phyloP scores from a whole-genome alignment of 2,888 invertebrate genomes.

The Eupeodes latifasciatus region DNA sequence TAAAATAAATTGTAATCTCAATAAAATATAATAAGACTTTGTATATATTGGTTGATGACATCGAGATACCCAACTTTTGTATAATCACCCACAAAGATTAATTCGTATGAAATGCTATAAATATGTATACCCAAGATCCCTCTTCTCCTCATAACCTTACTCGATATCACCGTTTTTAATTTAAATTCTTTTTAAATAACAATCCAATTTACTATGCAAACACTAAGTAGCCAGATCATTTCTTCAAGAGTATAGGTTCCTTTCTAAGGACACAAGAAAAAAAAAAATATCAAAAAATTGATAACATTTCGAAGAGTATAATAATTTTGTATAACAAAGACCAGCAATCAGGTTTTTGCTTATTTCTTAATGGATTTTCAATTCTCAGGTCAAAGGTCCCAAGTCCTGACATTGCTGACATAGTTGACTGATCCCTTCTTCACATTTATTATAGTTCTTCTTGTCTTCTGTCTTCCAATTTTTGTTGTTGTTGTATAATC shows the following conservation, averaged over 20 bases:
- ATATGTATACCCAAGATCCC: no score
- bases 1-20: no score
- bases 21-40: no score
- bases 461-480: slow-evolving; percentile 11
- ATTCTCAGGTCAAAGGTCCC: slow-evolving; percentile 71
- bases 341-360: slow-evolving; percentile 63
- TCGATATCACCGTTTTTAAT: slow-evolving; percentile 16
- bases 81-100: no score
- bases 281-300: slow-evolving; percentile 45
- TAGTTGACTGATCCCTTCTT: slow-evolving; percentile 66
- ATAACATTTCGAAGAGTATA: slow-evolving; percentile 41
- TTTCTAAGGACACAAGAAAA: background rate
- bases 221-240: slow-evolving; percentile 58
- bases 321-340: slow-evolving; percentile 38
- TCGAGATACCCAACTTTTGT: no score
- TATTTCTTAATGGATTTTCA: slow-evolving; percentile 68
- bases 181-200: slow-evolving; percentile 20
- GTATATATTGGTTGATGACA: no score
- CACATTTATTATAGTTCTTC: slow-evolving; percentile 21
- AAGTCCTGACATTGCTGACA: slow-evolving; percentile 70
- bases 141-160: background rate
- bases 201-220: slow-evolving; percentile 55
- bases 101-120: no score
- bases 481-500: background rate
- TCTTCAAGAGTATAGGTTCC: slow-evolving; percentile 6